Percentiles rank a stretch among this genome's conserved stretches.
Evolutionary conservation across 2,797 vertebrate genomes (phyloP).

Genomic region (Chloroceryle amazona): DNA sequence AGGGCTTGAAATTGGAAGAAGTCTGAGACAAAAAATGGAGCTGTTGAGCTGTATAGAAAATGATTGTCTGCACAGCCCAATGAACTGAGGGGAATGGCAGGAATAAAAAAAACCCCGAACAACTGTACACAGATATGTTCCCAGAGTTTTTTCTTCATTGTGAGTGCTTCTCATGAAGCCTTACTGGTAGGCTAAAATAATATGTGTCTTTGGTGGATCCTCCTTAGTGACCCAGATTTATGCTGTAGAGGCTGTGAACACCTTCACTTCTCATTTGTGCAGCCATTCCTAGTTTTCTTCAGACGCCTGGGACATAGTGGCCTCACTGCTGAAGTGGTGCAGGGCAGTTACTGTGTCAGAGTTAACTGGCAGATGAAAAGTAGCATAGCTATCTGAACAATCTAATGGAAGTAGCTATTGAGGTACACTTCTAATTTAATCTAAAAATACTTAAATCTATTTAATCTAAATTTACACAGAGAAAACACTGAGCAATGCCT

Average conservation of each 20-base stretch:
- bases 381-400: neutral
- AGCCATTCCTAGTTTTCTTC: neutral
- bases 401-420: neutral
- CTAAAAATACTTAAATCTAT: neutral
- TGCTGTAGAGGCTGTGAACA: neutral
- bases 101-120: neutral
- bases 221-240: neutral
- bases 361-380: neutral
- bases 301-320: neutral
- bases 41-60: conserved; percentile 44
- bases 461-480: neutral
- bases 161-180: neutral
- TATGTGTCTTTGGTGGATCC: neutral
- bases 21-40: conserved; percentile 16
- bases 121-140: neutral
- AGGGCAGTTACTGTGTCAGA: neutral
- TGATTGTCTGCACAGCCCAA: conserved; percentile 36
- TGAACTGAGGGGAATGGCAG: conserved; percentile 24
- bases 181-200: neutral
- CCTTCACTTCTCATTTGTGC: neutral
- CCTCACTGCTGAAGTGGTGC: neutral
- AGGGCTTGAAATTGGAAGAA: conserved; percentile 56
- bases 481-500: neutral
- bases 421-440: neutral
- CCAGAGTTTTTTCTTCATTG: neutral